Percentiles rank a stretch among this genome's conserved stretches.
phyloP scores from a whole-genome alignment of 2,113 vertebrate species.

The Uropsilus gracilis region DNA sequence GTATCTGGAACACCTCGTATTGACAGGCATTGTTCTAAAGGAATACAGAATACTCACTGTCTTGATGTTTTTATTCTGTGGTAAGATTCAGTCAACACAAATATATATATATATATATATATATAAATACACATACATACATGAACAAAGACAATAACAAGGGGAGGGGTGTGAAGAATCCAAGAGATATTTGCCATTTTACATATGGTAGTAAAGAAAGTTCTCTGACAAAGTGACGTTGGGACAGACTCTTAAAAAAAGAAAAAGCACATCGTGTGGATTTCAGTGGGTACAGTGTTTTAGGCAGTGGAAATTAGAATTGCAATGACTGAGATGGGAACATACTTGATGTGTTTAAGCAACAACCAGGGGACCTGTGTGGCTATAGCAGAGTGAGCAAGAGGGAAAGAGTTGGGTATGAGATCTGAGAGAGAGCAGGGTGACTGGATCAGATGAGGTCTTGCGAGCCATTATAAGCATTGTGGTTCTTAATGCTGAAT shows the following conservation, averaged over 20 bases:
- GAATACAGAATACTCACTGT: neutral
- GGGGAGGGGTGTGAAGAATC: neutral
- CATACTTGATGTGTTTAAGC: neutral
- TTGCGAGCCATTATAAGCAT: neutral
- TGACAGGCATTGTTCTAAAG: neutral
- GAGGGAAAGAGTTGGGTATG: neutral
- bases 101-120: neutral
- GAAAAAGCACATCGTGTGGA: neutral
- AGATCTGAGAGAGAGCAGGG: neutral
- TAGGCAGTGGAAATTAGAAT: neutral
- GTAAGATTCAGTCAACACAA: neutral
- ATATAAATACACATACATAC: neutral
- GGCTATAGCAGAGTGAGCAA: neutral
- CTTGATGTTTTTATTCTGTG: constrained; percentile 10
- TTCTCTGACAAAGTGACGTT: neutral
- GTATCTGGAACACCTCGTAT: neutral
- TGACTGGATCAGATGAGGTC: neutral
- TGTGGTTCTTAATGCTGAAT: neutral
- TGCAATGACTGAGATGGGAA: neutral
- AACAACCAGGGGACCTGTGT: neutral
- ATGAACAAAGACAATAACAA: neutral
- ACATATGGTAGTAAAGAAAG: neutral
- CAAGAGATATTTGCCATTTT: neutral
- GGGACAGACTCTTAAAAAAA: neutral
- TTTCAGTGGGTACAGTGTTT: neutral